Evolutionary conservation across 1,140 invertebrate genomes (phyloP), one percentile per base, ranked within the genome.

Genomic region (Pseudomyrmex cubaensis): DNA sequence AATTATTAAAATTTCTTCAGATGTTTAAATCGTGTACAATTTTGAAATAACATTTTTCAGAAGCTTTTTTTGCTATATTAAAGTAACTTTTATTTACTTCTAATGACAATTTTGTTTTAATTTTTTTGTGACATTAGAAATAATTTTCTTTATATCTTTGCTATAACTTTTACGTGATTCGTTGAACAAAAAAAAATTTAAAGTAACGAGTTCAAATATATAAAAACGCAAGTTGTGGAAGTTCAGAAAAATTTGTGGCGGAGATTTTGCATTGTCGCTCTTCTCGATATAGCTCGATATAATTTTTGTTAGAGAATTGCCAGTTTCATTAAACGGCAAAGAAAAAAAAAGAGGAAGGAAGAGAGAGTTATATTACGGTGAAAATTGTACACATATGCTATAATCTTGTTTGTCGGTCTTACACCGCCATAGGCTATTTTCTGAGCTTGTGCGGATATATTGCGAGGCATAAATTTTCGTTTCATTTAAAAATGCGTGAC

Each of bases 401-500:
- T 25, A 48, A 3, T 57, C 44, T 69, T 56, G 10, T 72, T 25
- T 59, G 15, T 54, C 22, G 48, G 66, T 54, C 17, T 22, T 22
- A 25, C n/a, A 13, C n/a, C 12, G 15, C 20, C 56, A 48, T 50
- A 78, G n/a, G 64, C 54, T 57, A 48, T 69, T 44, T 12, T 59
- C 13, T 7, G 25, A 72, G n/a, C 48, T 61, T 35, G 44, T 20
- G 20, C 8, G 63, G 7, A 70, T 48, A 57, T 70, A 85, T 87
- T 84, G 56, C 82, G 22, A 44, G n/a, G 54, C 77, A 85, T 91
- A 91, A 90, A 91, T 91, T 80, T 73, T 85, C 69, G 69, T 85
- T 90, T 89, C 61, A 17, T 62, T 70, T 66, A 74, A 85, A 85
- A 90, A 73, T 52, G 64, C 59, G 50, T 54, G 67, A 52, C 61